Percentiles rank a stretch among this genome's conserved stretches.
These are phyloP conservation scores for Bradysia coprophila DNA, from an alignment of 1,140 invertebrate genomes.

Conservation along the genomic window DNA sequence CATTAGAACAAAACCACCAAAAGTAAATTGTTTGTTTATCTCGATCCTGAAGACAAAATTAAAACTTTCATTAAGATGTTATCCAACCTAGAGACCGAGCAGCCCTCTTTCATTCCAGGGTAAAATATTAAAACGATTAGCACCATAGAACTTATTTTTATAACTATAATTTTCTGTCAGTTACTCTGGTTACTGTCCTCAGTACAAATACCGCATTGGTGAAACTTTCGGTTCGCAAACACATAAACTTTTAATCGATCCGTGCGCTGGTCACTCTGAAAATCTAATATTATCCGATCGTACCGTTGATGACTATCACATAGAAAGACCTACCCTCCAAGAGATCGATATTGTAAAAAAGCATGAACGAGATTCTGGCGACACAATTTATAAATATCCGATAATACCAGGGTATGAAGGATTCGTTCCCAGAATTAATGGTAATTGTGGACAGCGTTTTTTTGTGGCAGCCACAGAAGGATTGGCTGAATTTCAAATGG, in stretches of 20 bases:
- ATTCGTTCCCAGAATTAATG: slow-evolving; percentile 39
- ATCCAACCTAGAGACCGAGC: no score
- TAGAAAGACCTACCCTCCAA: slow-evolving; percentile 32
- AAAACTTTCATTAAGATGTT: no score
- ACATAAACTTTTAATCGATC: slow-evolving; percentile 50
- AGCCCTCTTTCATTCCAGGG: no score
- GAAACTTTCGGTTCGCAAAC: slow-evolving; percentile 48
- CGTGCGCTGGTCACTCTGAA: slow-evolving; percentile 43
- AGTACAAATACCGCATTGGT: slow-evolving; percentile 46
- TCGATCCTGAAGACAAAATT: no score
- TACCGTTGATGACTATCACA: slow-evolving; percentile 34
- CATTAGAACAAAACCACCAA: no score
- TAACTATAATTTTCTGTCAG: no score
- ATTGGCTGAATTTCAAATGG: slow-evolving; percentile 41
- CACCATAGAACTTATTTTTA: no score
- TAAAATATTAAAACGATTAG: no score
- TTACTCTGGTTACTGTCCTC: slow-evolving; percentile 52
- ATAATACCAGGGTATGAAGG: slow-evolving; percentile 50
- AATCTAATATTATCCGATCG: slow-evolving; percentile 44
- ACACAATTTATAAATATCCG: slow-evolving; percentile 45
- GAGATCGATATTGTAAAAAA: slow-evolving; percentile 41
- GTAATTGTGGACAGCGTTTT: slow-evolving; percentile 40
- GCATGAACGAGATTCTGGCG: slow-evolving; percentile 33
- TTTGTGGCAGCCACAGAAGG: slow-evolving; percentile 43
- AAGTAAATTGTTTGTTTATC: no score